Conservation (phyloP, 2,888 invertebrate species). For the Allophyes oxyacanthae region DNA sequence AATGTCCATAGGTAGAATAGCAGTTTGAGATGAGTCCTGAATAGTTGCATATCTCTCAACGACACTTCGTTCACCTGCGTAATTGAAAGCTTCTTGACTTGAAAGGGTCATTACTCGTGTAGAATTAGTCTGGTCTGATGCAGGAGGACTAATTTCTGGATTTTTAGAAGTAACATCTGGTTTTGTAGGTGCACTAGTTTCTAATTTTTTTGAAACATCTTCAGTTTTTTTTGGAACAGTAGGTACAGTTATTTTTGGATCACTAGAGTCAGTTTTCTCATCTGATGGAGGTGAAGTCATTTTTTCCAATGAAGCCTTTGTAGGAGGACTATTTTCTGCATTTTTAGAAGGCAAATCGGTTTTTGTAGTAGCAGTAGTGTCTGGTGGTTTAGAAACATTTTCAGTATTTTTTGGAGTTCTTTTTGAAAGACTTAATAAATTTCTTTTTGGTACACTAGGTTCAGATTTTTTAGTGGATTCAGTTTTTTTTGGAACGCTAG, state of each 20-base stretch:
- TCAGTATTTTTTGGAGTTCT: too few species aligned
- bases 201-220: neutral
- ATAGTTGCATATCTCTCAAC: conserved; percentile 3
- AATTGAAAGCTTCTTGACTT: conserved; percentile 20
- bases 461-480: too few species aligned
- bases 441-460: too few species aligned
- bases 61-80: conserved; percentile 1
- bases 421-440: too few species aligned
- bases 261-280: too few species aligned
- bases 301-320: conserved; percentile 36
- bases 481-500: too few species aligned
- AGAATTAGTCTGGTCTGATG: conserved; percentile 1
- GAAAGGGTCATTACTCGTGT: conserved; percentile 1
- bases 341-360: conserved; percentile 2
- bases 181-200: too few species aligned
- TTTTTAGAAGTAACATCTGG: conserved; percentile 2
- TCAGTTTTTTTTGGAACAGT: too few species aligned
- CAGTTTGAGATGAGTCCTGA: neutral
- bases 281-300: too few species aligned
- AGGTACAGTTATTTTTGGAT: too few species aligned
- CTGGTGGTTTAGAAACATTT: too few species aligned
- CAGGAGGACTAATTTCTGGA: neutral
- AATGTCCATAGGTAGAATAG: neutral
- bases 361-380: too few species aligned
- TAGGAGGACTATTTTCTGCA: conserved; percentile 1